A percentile compares a stretch with the other conserved stretches of the same genome.
Conservation (phyloP, 2,888 invertebrate species). For the Drosophila mimica region DNA sequence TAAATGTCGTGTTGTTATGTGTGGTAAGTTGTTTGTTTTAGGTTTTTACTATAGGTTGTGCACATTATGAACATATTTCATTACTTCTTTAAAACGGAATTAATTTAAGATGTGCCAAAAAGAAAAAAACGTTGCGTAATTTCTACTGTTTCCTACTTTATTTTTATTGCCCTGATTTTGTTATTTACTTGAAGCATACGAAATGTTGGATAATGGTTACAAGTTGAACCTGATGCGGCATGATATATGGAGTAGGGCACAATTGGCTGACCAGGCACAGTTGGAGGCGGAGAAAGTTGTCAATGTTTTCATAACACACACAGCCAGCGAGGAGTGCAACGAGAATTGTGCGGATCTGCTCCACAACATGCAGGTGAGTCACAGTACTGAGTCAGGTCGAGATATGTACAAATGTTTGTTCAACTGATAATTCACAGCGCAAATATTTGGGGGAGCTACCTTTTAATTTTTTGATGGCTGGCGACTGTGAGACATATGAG, state of each 20-base stretch:
- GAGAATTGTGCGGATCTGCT: conserved; percentile 83
- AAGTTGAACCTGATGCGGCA: conserved; percentile 78
- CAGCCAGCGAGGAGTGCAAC: conserved; percentile 84
- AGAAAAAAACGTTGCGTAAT: not conserved
- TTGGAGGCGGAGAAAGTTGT: conserved; percentile 73
- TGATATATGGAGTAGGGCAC: conserved; percentile 75
- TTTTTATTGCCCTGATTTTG: not conserved
- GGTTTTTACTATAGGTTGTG: not conserved
- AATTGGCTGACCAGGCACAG: conserved; percentile 40
- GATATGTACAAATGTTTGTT: not conserved
- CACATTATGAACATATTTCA: not conserved
- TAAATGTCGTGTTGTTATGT: conserved; percentile 1
- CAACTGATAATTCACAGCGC: conserved; percentile 4
- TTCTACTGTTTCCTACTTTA: not conserved
- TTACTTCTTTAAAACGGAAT: not conserved
- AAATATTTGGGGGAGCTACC: conserved; percentile 72
- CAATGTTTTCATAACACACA: conserved; percentile 85
- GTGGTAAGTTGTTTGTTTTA: not conserved
- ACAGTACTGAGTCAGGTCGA: not conserved
- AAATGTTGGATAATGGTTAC: conserved; percentile 61
- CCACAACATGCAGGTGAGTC: conserved; percentile 85
- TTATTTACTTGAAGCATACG: conserved; percentile 42
- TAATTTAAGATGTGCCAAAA: not conserved
- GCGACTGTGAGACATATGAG: conserved; percentile 86
- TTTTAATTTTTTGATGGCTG: conserved; percentile 86